These are phyloP conservation scores for Cephus runcator DNA, from an alignment of 2,888 invertebrate genomes.

Conservation along the genomic window DNA sequence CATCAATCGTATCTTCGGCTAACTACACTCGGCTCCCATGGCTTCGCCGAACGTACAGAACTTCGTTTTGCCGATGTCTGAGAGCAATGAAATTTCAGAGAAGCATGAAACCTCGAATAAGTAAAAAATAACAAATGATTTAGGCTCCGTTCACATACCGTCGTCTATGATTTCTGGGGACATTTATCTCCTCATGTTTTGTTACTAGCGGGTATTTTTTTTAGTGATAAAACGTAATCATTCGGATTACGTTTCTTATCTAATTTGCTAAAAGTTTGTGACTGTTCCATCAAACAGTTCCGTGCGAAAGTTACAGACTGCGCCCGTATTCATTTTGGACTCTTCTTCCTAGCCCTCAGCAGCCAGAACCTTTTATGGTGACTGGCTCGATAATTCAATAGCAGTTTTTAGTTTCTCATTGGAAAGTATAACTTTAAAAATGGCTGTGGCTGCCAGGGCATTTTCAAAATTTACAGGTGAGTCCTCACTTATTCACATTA, in stretches of 20 bases:
- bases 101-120: not conserved
- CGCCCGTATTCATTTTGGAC: conserved; percentile 36
- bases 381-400: conserved; percentile 29
- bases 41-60: conserved; percentile 31
- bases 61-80: conserved; percentile 26
- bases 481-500: conserved; percentile 10
- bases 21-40: conserved; percentile 32
- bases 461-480: conserved; percentile 61
- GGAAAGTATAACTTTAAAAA: conserved; percentile 31
- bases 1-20: conserved; percentile 39
- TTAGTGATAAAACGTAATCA: not conserved
- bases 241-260: not conserved
- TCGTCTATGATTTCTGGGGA: not conserved
- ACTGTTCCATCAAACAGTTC: conserved; percentile 12
- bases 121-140: not conserved
- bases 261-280: conserved; percentile 18
- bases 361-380: conserved; percentile 45
- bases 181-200: not conserved
- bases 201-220: not conserved
- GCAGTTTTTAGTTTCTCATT: conserved; percentile 26
- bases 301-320: conserved; percentile 27
- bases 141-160: not conserved
- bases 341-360: conserved; percentile 36
- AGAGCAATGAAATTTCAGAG: conserved; percentile 16
- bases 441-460: conserved; percentile 62